Conservation (phyloP, 2,113 vertebrate genomes). For the Struthidea cinerea region DNA sequence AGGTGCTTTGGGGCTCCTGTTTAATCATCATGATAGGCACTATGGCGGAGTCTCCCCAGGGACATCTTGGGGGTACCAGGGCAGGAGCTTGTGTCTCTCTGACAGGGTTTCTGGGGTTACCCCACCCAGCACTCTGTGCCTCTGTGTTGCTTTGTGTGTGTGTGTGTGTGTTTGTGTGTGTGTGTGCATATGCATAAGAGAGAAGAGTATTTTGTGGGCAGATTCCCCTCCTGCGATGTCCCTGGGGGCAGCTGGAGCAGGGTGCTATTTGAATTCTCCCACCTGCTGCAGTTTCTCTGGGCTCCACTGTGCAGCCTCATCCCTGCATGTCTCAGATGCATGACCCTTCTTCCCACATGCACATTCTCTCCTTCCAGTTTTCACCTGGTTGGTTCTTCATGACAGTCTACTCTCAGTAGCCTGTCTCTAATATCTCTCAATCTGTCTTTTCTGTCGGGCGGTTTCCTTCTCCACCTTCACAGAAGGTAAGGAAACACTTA, state of each 20-base stretch:
- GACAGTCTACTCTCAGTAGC: neutral
- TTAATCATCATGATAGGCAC: neutral
- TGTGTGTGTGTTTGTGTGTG: no score
- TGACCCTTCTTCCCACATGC: neutral
- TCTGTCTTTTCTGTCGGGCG: neutral
- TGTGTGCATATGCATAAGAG: neutral
- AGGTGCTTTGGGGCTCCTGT: neutral
- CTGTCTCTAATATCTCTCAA: neutral
- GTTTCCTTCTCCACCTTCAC: neutral
- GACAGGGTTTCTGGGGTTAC: neutral
- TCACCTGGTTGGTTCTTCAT: neutral
- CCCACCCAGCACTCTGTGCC: accelerated
- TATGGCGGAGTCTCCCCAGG: neutral
- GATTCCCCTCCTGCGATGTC: accelerated
- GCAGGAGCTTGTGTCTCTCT: neutral
- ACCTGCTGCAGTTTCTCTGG: neutral
- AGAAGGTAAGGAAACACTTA: neutral
- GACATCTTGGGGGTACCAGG: no score
- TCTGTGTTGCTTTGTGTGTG: neutral
- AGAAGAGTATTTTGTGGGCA: neutral
- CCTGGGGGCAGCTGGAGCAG: neutral
- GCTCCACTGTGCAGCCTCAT: accelerated
- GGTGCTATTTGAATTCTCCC: neutral
- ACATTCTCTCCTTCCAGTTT: neutral
- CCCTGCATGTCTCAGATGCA: neutral